Conservation (phyloP, 1,140 invertebrate genomes). For the Tetramorium alpestre region DNA sequence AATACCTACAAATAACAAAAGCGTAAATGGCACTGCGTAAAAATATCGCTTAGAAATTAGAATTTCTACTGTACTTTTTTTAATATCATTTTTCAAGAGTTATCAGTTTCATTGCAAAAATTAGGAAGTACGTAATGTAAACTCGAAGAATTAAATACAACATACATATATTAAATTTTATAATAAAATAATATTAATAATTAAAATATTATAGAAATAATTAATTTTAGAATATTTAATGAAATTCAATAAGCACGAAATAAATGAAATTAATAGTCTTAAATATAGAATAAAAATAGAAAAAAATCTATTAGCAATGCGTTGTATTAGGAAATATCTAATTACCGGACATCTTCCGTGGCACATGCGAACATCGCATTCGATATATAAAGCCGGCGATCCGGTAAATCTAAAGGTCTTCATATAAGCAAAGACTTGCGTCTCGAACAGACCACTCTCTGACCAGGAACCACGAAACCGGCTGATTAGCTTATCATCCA, state of each 20-base stretch:
- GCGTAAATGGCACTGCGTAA: not conserved
- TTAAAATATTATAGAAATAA: not conserved
- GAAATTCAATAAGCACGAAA: not conserved
- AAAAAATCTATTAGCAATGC: not conserved
- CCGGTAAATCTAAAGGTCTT: conserved; percentile 98
- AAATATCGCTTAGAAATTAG: not conserved
- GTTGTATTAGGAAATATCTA: not conserved
- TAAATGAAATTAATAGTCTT: not conserved
- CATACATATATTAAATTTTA: not conserved
- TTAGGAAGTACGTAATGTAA: not conserved
- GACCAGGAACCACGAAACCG: conserved; percentile 97
- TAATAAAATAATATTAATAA: not conserved
- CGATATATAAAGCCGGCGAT: conserved; percentile 96
- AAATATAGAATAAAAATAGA: not conserved
- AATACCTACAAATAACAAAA: not conserved
- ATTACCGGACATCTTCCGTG: conserved; percentile 96
- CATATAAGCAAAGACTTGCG: conserved; percentile 97
- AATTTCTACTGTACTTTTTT: too few relatives aligned
- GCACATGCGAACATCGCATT: conserved; percentile 98
- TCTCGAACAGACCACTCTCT: conserved; percentile 95
- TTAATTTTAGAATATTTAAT: not conserved
- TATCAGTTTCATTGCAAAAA: not conserved
- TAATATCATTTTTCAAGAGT: not conserved
- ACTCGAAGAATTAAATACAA: not conserved
- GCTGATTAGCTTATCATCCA: conserved; percentile 96